These are phyloP conservation scores for Leptinotarsa juncta DNA, from an alignment of 2,888 invertebrate genomes.

Conservation along the genomic window DNA sequence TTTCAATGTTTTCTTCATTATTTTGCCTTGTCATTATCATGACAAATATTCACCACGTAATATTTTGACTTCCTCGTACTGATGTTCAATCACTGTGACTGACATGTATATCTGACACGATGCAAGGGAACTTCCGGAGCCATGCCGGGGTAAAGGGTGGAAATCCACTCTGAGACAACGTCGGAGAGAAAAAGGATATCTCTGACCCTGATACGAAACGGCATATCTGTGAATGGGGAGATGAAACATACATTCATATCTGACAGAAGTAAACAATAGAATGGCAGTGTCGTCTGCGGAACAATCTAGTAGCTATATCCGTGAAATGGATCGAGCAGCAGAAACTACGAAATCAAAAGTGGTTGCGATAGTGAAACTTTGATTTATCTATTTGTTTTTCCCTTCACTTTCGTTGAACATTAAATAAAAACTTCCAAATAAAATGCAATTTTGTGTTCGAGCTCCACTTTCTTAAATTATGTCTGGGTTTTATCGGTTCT, in stretches of 20 bases:
- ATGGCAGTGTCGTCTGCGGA: slow-evolving; percentile 33
- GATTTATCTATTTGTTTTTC: slow-evolving; percentile 54
- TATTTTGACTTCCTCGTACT: slow-evolving; percentile 18
- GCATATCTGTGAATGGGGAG: slow-evolving; percentile 43
- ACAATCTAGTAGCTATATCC: slow-evolving; percentile 41
- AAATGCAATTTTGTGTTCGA: slow-evolving; percentile 38
- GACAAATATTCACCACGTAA: background rate
- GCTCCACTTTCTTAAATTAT: slow-evolving; percentile 37
- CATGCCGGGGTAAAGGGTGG: slow-evolving; percentile 21
- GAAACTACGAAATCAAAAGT: slow-evolving; percentile 55
- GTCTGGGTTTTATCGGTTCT: slow-evolving; percentile 37
- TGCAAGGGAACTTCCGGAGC: slow-evolving; percentile 28
- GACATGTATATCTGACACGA: slow-evolving; percentile 25
- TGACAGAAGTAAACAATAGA: slow-evolving; percentile 52
- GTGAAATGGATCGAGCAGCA: slow-evolving; percentile 52
- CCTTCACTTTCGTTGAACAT: slow-evolving; percentile 50
- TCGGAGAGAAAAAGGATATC: slow-evolving; percentile 33
- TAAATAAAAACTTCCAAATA: slow-evolving; percentile 48
- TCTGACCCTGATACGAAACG: slow-evolving; percentile 35
- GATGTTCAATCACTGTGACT: slow-evolving; percentile 13
- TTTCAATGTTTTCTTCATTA: too few species aligned
- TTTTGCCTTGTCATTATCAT: too few species aligned
- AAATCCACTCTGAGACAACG: slow-evolving; percentile 28
- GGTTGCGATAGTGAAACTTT: slow-evolving; percentile 56
- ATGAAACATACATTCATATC: slow-evolving; percentile 50